phyloP scores from a whole-genome alignment of 2,113 vertebrate genomes.

The Etheostoma cragini region DNA sequence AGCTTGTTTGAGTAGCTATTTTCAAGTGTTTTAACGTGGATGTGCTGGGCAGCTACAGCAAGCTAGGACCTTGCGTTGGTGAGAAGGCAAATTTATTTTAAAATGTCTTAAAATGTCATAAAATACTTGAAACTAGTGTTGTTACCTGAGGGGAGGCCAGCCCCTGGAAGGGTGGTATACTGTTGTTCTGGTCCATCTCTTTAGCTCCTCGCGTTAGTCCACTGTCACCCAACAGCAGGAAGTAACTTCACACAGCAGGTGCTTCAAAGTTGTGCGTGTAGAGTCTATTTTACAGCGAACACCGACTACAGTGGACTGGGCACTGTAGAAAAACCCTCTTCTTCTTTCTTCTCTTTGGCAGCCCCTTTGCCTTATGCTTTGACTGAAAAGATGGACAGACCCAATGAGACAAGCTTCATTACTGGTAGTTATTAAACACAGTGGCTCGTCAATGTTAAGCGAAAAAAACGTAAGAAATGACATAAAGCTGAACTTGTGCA shows the following conservation, averaged over 20 bases:
- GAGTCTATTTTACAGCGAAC: not conserved
- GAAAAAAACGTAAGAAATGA: not conserved
- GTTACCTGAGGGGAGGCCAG: slow-evolving; percentile 95
- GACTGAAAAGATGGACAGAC: slow-evolving; percentile 1
- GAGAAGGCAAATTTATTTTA: not conserved
- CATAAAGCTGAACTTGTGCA: not conserved
- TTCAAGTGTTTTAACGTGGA: not conserved
- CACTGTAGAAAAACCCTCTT: not conserved
- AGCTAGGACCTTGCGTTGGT: not conserved
- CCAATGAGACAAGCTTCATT: not conserved
- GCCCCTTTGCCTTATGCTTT: not conserved
- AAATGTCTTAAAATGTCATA: not conserved
- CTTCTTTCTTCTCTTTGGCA: not conserved
- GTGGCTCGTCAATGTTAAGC: too few relatives aligned
- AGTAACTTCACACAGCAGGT: slow-evolving; percentile 2
- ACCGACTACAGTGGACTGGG: not conserved
- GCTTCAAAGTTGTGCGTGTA: not conserved
- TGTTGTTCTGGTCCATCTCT: slow-evolving; percentile 98
- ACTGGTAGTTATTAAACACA: not conserved
- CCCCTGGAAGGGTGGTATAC: slow-evolving; percentile 93
- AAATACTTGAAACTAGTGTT: slow-evolving; percentile 14
- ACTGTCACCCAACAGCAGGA: slow-evolving; percentile 50
- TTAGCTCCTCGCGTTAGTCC: slow-evolving; percentile 58
- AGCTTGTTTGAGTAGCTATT: not conserved
- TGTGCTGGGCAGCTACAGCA: not conserved